phyloP scores from a whole-genome alignment of 2,888 invertebrate genomes.

The Malthinus flaveolus region DNA sequence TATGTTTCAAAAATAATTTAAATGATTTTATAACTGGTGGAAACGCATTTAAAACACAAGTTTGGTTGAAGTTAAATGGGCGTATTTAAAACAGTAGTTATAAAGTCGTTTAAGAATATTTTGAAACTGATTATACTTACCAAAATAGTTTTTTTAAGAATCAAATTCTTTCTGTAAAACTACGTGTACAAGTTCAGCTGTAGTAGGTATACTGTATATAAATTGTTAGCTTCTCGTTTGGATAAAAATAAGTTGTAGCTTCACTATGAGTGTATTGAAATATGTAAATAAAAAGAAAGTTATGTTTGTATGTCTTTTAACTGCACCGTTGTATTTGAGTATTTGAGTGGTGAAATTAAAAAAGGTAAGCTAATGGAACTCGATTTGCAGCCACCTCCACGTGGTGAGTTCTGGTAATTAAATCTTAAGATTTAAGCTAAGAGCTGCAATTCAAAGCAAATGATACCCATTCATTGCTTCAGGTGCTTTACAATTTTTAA shows the following conservation, averaged over 20 bases:
- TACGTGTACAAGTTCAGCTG: too few relatives aligned
- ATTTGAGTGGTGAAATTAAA: neutral
- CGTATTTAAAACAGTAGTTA: neutral
- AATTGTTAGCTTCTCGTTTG: slow-evolving; percentile 3
- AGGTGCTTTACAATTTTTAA: too few relatives aligned
- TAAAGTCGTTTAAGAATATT: too few relatives aligned
- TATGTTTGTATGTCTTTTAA: neutral
- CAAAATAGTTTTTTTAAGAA: too few relatives aligned
- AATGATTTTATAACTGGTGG: too few relatives aligned
- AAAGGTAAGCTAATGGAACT: neutral
- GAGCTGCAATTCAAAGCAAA: neutral
- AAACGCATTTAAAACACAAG: too few relatives aligned
- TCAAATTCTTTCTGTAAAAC: too few relatives aligned
- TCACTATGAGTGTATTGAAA: neutral
- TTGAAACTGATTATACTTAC: too few relatives aligned
- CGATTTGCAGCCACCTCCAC: neutral
- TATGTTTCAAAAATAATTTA: too few relatives aligned
- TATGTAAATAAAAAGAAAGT: slow-evolving; percentile 6
- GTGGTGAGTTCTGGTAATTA: neutral
- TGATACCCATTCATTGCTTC: neutral
- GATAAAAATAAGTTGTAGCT: neutral
- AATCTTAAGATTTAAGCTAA: neutral
- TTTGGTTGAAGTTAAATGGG: too few relatives aligned
- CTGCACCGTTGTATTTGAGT: too few relatives aligned
- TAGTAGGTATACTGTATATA: neutral